Evolutionary conservation across 2,888 invertebrate genomes (phyloP), one percentile per base, ranked within the genome.

Genomic region (Labia minor): DNA sequence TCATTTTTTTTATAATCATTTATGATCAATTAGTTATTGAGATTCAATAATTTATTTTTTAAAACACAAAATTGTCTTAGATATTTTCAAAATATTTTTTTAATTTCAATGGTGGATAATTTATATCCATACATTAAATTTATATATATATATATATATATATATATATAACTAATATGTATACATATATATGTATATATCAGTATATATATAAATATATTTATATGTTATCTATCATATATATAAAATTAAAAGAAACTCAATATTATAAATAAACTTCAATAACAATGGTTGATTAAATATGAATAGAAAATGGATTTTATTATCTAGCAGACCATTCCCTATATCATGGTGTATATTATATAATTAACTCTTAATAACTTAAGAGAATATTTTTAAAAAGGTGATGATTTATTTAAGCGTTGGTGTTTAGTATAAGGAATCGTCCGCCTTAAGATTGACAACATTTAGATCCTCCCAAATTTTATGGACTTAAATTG

Each of bases 201-300:
- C n/a, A n/a, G 49, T 49, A 49, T n/a, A 49, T n/a, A n/a, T 49
- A 49, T 49, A 49, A 49, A 49, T 33, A 33, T 33, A 33, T 49
- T 11, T 49, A 14, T n/a, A 49, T 11, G 2, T 49, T 49, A 8
- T 49, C 6, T n/a, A 49, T 10, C 49, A n/a, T n/a, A n/a, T n/a
- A n/a, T 33, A 33, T 33, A 33, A 11, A 8, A 33, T 33, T n/a
- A n/a, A n/a, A n/a, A n/a, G n/a, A n/a, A n/a, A n/a, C n/a, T n/a
- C n/a, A n/a, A n/a, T n/a, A n/a, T n/a, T n/a, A n/a, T n/a, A n/a
- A n/a, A n/a, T n/a, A n/a, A n/a, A n/a, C n/a, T n/a, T n/a, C n/a
- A n/a, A n/a, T n/a, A n/a, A n/a, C n/a, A n/a, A 33, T 33, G 6
- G 6, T 33, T 33, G 8, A 26, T 26, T 6, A 26, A 26, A 26